These are phyloP conservation scores for Xanthorhoe designata DNA, from an alignment of 2,888 invertebrate genomes.

Conservation along the genomic window DNA sequence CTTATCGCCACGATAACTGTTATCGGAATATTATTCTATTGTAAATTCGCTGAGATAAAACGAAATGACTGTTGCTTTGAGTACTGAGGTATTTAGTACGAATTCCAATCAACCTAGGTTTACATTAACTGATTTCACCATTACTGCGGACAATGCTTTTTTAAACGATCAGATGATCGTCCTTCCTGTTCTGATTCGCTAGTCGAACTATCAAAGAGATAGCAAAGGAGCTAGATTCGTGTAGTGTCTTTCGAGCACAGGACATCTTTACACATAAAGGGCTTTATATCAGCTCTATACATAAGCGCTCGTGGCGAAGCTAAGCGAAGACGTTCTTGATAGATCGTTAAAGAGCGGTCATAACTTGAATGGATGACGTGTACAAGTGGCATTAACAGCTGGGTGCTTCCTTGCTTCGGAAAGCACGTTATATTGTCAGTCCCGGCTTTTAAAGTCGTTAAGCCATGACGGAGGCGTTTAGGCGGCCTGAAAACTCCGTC, in stretches of 20 bases:
- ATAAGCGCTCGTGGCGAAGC: no score
- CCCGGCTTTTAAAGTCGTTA: no score
- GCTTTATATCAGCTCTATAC: no score
- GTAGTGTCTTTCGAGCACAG: constrained; percentile 29
- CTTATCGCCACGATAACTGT: constrained; percentile 28
- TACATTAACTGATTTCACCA: no score
- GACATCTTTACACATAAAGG: constrained; percentile 25
- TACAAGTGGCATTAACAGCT: no score
- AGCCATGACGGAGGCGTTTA: no score
- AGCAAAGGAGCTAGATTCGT: constrained; percentile 21
- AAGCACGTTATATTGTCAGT: no score
- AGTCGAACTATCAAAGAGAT: constrained; percentile 22
- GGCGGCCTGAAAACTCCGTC: no score
- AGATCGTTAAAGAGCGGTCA: no score
- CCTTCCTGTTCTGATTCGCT: constrained; percentile 18
- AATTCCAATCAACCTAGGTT: background rate
- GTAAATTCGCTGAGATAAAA: background rate
- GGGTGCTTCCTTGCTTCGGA: no score
- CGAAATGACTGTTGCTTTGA: background rate
- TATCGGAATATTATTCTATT: constrained; percentile 13
- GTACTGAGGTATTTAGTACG: background rate
- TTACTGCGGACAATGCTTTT: constrained; percentile 16
- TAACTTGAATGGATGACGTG: no score
- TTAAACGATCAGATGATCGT: constrained; percentile 14
- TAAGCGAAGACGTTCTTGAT: no score